Evolutionary conservation across 2,888 invertebrate species (phyloP).

Genomic region (Macropis europaea): DNA sequence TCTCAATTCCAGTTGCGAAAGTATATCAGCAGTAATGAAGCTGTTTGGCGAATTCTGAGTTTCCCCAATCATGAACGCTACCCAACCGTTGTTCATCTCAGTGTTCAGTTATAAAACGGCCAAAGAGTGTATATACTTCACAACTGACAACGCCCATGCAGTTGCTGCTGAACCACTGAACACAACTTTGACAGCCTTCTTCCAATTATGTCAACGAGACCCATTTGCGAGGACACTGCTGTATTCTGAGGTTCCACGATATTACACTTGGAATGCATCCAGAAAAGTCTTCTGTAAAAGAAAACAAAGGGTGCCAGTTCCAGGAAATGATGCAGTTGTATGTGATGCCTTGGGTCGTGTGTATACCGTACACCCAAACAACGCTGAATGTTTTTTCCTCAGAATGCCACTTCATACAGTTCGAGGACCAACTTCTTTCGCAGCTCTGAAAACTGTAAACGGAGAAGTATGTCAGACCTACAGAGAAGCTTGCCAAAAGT

Average conservation of each 20-base stretch:
- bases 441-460: background rate
- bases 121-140: constrained; percentile 23
- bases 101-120: background rate
- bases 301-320: background rate
- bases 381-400: constrained; percentile 4
- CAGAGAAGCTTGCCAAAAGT: background rate
- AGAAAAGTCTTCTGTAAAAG: background rate
- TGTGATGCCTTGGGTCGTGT: background rate
- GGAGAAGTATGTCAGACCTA: background rate
- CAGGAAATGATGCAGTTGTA: background rate
- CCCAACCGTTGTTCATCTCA: background rate
- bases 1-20: background rate
- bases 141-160: background rate
- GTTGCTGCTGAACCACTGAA: background rate
- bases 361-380: constrained; percentile 15
- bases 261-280: constrained; percentile 18
- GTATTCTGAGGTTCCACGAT: constrained; percentile 41
- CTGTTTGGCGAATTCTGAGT: constrained; percentile 4
- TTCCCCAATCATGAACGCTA: background rate
- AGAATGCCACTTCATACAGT: background rate
- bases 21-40: constrained; percentile 11
- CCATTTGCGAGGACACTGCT: constrained; percentile 72
- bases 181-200: constrained; percentile 68
- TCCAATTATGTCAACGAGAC: constrained; percentile 70
- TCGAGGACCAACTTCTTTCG: background rate